A percentile compares a stretch with the other conserved stretches of the same genome.
Evolutionary conservation across 2,113 vertebrate genomes (phyloP).

Genomic region (Tachycineta bicolor): DNA sequence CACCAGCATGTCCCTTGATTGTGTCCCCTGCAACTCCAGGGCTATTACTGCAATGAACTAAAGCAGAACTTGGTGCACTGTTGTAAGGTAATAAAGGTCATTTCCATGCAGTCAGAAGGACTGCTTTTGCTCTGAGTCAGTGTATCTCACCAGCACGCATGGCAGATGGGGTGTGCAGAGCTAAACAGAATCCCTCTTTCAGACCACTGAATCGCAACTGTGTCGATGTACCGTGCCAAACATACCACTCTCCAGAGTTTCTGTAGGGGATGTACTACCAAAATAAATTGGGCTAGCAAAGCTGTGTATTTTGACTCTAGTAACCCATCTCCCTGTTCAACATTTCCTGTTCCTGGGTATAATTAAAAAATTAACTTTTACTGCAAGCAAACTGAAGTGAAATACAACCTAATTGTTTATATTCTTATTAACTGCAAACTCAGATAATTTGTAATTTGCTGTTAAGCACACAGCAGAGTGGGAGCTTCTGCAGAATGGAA

Average conservation of each 20-base stretch:
- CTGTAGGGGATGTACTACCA: neutral
- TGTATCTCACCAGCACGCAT: neutral
- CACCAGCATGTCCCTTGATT: neutral
- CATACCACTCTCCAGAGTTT: neutral
- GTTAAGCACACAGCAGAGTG: neutral
- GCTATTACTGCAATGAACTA: neutral
- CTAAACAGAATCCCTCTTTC: slow-evolving; percentile 24
- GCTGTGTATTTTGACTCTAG: neutral
- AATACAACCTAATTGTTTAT: neutral
- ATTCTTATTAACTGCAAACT: neutral
- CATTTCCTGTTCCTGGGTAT: neutral
- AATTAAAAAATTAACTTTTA: neutral
- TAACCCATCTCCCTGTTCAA: neutral
- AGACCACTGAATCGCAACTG: neutral
- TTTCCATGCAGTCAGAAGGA: neutral
- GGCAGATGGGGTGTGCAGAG: neutral
- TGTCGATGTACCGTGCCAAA: neutral
- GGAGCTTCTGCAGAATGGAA: neutral
- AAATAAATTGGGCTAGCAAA: neutral
- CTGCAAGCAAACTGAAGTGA: neutral
- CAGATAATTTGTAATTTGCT: neutral
- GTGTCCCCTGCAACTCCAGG: neutral
- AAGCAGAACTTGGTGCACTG: slow-evolving; percentile 13
- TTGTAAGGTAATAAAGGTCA: neutral
- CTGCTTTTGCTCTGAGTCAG: neutral